Base-by-base conservation (phyloP, 2,113 vertebrate species). In the Podilymbus podiceps region DNA sequence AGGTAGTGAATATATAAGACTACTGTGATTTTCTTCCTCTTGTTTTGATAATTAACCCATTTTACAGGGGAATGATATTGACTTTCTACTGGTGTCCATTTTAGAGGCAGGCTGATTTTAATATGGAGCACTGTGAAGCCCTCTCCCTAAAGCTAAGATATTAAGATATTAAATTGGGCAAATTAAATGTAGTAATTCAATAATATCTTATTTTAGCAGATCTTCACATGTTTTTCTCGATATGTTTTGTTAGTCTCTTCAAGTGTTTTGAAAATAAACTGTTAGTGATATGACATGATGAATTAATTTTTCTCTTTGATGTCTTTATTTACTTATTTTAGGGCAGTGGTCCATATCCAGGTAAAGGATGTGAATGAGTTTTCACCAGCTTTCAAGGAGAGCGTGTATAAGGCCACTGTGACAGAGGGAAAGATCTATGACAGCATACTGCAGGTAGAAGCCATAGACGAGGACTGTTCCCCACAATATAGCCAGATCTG, bases 401-500 rank as follows among this genome's bases (percentile, higher is more conserved):
- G 98, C 0, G 78, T 98, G 81, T 99, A 99, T 95, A 98, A 96
- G 69, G 98, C 98, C 5, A 98, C 98, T 0, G 98, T 99, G 95
- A 99, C 98, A 0, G 99, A 99, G 91, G 99, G 99, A 44, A 99
- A 99, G 97, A 99, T 99, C 96, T 99, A 99, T 4, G 99, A 99
- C 97, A 99, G 98, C 97, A 99, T 99, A 71, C 98, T 99, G 40
- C 99, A 99, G 94, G 99, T 99, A 64, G 99, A 99, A 96, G 99
- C 99, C 40, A 95, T 98, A 3, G 99, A 99, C 0, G 99, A 99
- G 91, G 99, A 99, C 97, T 99, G 99, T 88, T 99, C 99, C 8
- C 99, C 99, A 0, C 99, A 99, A 93, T 99, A 99, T 94, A 99
- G 99, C 97, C 99, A 99, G 97, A 99, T 99, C 96, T 99, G 99